Evolutionary conservation across 1,140 invertebrate genomes (phyloP).

Genomic region (Zaprionus ornatus): DNA sequence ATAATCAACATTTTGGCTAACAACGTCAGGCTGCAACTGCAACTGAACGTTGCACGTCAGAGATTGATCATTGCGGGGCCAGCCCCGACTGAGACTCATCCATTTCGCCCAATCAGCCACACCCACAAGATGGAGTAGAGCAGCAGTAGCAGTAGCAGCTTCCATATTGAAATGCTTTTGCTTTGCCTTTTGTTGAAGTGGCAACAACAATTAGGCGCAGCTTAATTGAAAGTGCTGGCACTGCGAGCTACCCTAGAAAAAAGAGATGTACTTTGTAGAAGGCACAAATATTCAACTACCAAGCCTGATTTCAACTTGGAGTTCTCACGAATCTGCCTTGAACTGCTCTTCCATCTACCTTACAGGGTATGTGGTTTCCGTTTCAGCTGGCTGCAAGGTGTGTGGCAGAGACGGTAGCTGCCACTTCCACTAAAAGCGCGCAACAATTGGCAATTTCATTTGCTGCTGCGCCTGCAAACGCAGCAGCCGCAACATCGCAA

Average conservation of each 20-base stretch:
- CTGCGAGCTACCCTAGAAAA: neutral
- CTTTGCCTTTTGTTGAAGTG: slow-evolving; percentile 46
- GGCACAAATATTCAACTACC: too few relatives aligned
- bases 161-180: slow-evolving; percentile 56
- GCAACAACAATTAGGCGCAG: slow-evolving; percentile 40
- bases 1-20: slow-evolving; percentile 54
- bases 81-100: slow-evolving; percentile 57
- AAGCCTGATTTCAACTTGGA: too few relatives aligned
- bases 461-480: slow-evolving; percentile 72
- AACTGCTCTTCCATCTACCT: neutral
- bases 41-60: slow-evolving; percentile 56
- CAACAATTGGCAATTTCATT: slow-evolving; percentile 79
- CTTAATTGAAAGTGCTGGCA: neutral
- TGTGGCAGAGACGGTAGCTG: slow-evolving; percentile 73
- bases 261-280: too few relatives aligned
- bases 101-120: slow-evolving; percentile 76
- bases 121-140: slow-evolving; percentile 67
- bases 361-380: slow-evolving; percentile 55
- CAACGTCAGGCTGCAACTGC: slow-evolving; percentile 39
- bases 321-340: too few relatives aligned
- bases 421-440: slow-evolving; percentile 60
- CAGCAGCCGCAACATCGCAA: slow-evolving; percentile 4
- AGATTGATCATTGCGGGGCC: slow-evolving; percentile 71
- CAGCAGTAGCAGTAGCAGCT: slow-evolving; percentile 13
- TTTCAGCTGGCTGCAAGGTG: slow-evolving; percentile 68